Base-by-base conservation (phyloP, 2,797 vertebrate genomes). In the Eurystomus glaucurus region DNA sequence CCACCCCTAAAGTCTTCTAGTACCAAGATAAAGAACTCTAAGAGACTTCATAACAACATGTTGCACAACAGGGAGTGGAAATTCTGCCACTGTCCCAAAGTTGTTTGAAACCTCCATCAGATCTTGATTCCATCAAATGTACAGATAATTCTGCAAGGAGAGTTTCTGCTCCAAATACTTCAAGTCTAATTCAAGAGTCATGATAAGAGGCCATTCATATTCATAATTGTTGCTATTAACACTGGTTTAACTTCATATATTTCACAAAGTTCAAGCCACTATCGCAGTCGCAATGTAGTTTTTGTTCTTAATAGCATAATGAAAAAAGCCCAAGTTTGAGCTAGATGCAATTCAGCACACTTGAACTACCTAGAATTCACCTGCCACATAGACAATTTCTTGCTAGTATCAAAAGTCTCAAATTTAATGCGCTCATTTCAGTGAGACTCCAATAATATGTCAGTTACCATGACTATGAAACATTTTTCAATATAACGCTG, bases 201-300 rank as follows among this genome's bases (percentile, higher is more conserved):
- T 5, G 7, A n/a, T 11, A 87, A 74, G 16, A 72, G 26, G 20
- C 5, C 12, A 82, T 5, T 3, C 1, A 0, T 8, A 6, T 37
- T 23, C 92, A 45, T n/a, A 39, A 25, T 28, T 76, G 52, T 39
- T 68, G 6, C 41, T 57, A 48, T n/a, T 68, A 23, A 4, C 31
- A 71, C 10, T 51, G 17, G 25, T 6, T 43, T 43, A 43, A 43
- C 41, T 43, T 43, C 41, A 16, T 19, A 7, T 10, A 9, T 29
- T 87, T 60, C 80, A 78, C 33, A 57, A 86, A 92, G 31, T 58
- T 82, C 58, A 58, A 85, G 62, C 15, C 57, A 55, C 31, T 55
- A 19, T 28, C 14, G 28, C 9, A 57, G 31, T 1, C 26, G 6
- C 52, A 43, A 48, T 2, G 5, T 6, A 64, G 14, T 9, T 81